Percentiles rank a stretch among this genome's conserved stretches.
Evolutionary conservation across 2,113 vertebrate genomes (phyloP).

Genomic region (Xiphorhynchus elegans): DNA sequence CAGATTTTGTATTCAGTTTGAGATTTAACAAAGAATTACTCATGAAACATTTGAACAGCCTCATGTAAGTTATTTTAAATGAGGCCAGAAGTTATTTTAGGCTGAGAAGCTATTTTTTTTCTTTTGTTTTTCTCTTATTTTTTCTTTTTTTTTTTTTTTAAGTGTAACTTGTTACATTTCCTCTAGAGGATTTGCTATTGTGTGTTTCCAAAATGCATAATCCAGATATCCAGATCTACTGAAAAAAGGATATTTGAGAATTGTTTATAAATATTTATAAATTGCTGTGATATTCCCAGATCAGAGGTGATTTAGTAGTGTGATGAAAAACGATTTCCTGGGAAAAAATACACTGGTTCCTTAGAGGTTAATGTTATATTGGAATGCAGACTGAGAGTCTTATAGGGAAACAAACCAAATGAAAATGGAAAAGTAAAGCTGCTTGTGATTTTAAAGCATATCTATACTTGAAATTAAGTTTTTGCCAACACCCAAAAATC

Average conservation of each 20-base stretch:
- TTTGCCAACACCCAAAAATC: background rate
- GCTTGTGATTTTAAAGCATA: background rate
- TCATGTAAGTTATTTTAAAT: background rate
- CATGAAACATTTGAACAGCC: background rate
- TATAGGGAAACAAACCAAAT: background rate
- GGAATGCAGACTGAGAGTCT: background rate
- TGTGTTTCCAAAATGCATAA: background rate
- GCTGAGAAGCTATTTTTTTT: background rate
- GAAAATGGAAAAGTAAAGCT: background rate
- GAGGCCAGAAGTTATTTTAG: background rate
- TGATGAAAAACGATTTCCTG: background rate
- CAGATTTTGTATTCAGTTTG: background rate
- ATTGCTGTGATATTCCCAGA: background rate
- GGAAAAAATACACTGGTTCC: background rate
- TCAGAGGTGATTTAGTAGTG: background rate
- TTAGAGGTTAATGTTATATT: background rate
- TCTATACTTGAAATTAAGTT: background rate
- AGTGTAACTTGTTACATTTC: background rate
- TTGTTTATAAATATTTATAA: constrained; percentile 21
- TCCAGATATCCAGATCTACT: rapidly evolving
- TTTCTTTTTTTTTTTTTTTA: background rate
- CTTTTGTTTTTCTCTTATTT: background rate
- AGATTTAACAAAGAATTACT: background rate
- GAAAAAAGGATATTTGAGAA: background rate
- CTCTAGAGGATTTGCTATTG: background rate